phyloP scores from a whole-genome alignment of 2,888 invertebrate genomes.

The Pyralis farinalis region DNA sequence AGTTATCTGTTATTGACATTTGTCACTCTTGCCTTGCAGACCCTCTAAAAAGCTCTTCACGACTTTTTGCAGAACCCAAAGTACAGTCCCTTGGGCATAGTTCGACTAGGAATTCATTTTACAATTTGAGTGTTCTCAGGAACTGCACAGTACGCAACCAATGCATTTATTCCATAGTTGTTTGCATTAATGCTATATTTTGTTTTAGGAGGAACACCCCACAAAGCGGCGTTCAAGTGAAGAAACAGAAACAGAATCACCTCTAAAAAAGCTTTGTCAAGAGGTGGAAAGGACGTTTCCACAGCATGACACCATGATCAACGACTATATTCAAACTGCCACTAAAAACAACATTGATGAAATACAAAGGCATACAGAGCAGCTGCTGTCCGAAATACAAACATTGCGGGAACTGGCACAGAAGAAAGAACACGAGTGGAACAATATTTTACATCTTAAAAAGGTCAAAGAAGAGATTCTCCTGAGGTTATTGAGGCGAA shows the following conservation, averaged over 20 bases:
- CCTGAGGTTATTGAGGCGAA: constrained; percentile 85
- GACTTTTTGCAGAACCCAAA: too few species aligned
- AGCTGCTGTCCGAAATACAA: constrained; percentile 84
- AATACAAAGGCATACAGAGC: constrained; percentile 83
- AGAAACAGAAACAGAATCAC: constrained; percentile 68
- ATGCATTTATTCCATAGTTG: too few species aligned
- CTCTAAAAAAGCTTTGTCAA: constrained; percentile 69
- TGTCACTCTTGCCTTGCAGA: too few species aligned
- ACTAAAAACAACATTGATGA: constrained; percentile 82
- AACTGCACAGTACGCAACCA: too few species aligned
- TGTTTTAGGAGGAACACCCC: constrained; percentile 58
- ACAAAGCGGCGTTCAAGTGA: constrained; percentile 60
- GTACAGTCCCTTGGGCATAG: too few species aligned
- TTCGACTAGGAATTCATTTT: too few species aligned
- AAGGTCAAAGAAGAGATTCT: constrained; percentile 92
- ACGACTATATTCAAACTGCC: constrained; percentile 83
- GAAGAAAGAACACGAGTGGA: constrained; percentile 93
- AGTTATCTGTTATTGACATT: too few species aligned
- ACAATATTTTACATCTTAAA: constrained; percentile 89
- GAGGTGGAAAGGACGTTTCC: constrained; percentile 76
- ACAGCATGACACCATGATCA: constrained; percentile 81
- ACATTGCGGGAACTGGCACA: constrained; percentile 87
- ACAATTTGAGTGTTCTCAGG: too few species aligned
- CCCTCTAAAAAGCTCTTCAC: too few species aligned
- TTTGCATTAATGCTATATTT: too few species aligned